Evolutionary conservation across 1,140 invertebrate genomes (phyloP), one percentile per base, ranked within the genome.

Genomic region (Uloborus diversus): DNA sequence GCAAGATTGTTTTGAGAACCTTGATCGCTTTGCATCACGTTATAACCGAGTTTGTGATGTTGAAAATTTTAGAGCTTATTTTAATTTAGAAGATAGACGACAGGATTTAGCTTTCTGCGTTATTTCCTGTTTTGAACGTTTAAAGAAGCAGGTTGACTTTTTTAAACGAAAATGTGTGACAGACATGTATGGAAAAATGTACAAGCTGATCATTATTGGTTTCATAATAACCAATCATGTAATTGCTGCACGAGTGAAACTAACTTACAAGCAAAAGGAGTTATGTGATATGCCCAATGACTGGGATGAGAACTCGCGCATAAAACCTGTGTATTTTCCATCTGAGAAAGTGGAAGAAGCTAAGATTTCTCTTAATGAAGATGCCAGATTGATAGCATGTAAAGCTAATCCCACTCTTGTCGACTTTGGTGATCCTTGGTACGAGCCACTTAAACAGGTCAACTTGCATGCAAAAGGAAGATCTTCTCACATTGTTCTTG

Each of bases 401-500:
- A 76, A 76, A 30, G 42, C 42, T 33, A 76, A 76, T 57, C 14
- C 4, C 3, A 76, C 73, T 37, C 13, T 76, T 25, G 20, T 65
- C 9, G 30, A 28, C 9, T 14, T 30, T 57, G 70, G 33, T 4
- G 1, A 65, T 9, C 17, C 56, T 20, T n/a, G 33, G n/a, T 4
- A 42, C 2, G 33, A 51, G 3, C 73, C 73, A 11, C 3, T 33
- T 3, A 1, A 56, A 23, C 17, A 1, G 13, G 66, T 76, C 13
- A 17, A n/a, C 37, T 25, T 13, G 4, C 20, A 28, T 65, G 61
- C 47, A 14, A 76, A 37, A 66, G 73, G 61, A 27, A 23, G 61
- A 42, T 37, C 73, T 20, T 65, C 42, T 51, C 61, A 76, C 23
- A 76, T 76, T 56, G 61, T 76, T 35, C 33, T 76, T 4, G 73